Evolutionary conservation across 2,888 invertebrate genomes (phyloP), one percentile per base, ranked within the genome.

Genomic region (Aplocera efformata): DNA sequence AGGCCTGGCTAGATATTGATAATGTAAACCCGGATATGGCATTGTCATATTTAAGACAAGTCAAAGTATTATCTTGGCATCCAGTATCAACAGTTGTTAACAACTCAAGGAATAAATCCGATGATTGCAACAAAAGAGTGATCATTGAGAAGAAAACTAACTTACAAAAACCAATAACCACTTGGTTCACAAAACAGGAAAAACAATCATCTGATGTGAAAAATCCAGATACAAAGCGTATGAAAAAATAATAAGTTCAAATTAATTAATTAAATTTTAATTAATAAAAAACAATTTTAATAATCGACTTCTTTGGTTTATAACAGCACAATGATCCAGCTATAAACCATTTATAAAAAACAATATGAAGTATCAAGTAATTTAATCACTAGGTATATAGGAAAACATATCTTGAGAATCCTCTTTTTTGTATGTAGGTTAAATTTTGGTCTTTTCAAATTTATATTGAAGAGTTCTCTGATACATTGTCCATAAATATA

Each of bases 11-110:
- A 31, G 90, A 93, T 62, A 86, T 84, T 41, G 89, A 90, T 38
- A 72, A 85, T 39, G 84, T 92, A 0, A 66, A 86, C 13, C 71
- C 88, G 37, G 75, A 73, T 33, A 85, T 79, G 57, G 91, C 91
- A 3, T 50, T 92, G n/a, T 58, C 75, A 6, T 86, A 89, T 40
- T 69, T 93, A 56, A 90, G 80, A 66, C 92, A 90, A 20, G 78
- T 88, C 0, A 79, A 80, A 6, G 53, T 80, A 10, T 58, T 96
- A 20, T 68, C 79, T 11, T 93, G 92, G 92, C 91, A 95, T 72
- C 90, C 90, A 38, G 95, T 96, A 0, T 91, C 93, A 1, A 90
- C 89, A 27, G 60, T 83, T 28, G 95, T 96, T 0, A 94, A 94
- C 63, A 94, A 92, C 67, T 91, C 93, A 0, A 86, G 91, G 40